phyloP scores from a whole-genome alignment of 2,113 vertebrate genomes.

The Myotis brandtii region DNA sequence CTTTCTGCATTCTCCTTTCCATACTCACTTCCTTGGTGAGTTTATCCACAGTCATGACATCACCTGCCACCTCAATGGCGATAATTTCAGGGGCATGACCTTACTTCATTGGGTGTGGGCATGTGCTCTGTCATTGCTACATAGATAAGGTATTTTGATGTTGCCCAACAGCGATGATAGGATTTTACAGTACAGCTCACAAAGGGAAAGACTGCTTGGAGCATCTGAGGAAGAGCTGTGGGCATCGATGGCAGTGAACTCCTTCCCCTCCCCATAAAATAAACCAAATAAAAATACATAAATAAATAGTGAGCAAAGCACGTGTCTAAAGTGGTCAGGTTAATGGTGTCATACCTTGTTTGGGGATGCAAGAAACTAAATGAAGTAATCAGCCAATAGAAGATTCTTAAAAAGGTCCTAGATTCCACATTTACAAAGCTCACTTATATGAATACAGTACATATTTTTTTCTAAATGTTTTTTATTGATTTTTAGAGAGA shows the following conservation, averaged over 20 bases:
- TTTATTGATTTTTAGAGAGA: too few relatives aligned
- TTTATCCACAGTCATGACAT: background rate
- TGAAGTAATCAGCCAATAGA: constrained; percentile 32
- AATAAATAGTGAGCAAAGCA: constrained; percentile 10
- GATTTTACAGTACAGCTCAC: constrained; percentile 21
- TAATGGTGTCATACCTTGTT: constrained; percentile 36
- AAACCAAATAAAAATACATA: constrained; percentile 54
- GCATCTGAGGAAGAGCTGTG: background rate
- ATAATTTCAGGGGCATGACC: constrained; percentile 8
- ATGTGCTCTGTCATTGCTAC: background rate
- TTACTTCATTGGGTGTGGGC: constrained; percentile 50
- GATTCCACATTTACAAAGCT: constrained; percentile 43
- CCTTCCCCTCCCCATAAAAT: background rate
- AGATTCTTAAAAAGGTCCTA: background rate
- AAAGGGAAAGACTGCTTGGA: background rate
- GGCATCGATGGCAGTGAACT: background rate
- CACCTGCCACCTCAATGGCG: background rate
- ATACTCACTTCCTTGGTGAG: constrained; percentile 61
- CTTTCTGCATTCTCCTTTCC: constrained; percentile 41
- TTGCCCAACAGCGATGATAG: constrained; percentile 30
- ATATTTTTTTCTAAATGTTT: background rate
- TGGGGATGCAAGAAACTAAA: constrained; percentile 50
- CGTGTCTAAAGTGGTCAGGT: constrained; percentile 36
- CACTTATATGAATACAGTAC: constrained; percentile 1
- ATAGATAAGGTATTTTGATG: constrained; percentile 26